Conservation (phyloP, 1,140 invertebrate species). For the Leptinotarsa texana region DNA sequence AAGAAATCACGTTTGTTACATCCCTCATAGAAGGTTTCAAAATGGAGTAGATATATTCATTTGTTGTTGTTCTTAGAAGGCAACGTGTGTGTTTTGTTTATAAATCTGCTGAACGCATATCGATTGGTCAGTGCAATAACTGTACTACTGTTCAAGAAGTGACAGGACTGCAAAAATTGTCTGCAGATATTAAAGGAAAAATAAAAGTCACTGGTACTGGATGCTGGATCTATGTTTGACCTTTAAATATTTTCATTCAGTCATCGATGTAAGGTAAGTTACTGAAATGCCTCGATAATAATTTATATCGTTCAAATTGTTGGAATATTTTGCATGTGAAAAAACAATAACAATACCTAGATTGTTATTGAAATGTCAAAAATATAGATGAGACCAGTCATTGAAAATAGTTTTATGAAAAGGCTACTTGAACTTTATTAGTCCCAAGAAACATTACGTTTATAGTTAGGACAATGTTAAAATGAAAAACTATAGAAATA, state of each 20-base stretch:
- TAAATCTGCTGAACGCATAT: not conserved
- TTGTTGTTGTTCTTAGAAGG: slow-evolving; percentile 27
- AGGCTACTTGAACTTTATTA: not conserved
- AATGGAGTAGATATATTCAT: slow-evolving; percentile 29
- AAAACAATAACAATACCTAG: not conserved
- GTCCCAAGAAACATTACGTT: too few species aligned
- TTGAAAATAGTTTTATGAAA: not conserved
- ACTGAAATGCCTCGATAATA: not conserved
- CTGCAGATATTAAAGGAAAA: slow-evolving; percentile 13
- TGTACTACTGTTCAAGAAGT: not conserved
- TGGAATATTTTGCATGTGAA: too few species aligned
- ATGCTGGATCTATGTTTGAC: slow-evolving; percentile 28
- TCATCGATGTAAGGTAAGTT: slow-evolving; percentile 24
- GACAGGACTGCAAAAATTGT: not conserved
- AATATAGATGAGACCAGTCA: not conserved
- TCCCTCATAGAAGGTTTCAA: slow-evolving; percentile 25
- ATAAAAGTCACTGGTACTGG: slow-evolving; percentile 7
- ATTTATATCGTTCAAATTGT: not conserved
- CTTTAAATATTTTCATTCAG: slow-evolving; percentile 27
- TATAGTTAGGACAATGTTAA: too few species aligned
- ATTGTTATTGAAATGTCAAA: not conserved
- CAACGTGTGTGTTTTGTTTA: slow-evolving; percentile 27
- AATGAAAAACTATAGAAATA: too few species aligned
- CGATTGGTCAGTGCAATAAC: not conserved
- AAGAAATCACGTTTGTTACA: slow-evolving; percentile 26